A percentile compares a stretch with the other conserved stretches of the same genome.
Evolutionary conservation across 1,140 invertebrate species (phyloP).

Genomic region (Drosophila teissieri): DNA sequence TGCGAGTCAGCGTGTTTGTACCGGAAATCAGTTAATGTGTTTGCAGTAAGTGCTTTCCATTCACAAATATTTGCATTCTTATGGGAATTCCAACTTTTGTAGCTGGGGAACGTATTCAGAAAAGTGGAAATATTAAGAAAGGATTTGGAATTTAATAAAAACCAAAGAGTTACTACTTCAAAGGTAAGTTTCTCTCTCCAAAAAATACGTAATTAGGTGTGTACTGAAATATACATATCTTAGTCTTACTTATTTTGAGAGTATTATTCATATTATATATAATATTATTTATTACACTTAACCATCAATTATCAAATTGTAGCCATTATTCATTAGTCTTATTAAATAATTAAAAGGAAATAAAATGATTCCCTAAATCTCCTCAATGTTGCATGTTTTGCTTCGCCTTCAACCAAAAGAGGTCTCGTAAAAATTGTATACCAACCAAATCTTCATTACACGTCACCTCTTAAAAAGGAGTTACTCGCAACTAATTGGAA

Average conservation of each 20-base stretch:
- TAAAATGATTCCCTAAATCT: background rate
- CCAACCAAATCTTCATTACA: background rate
- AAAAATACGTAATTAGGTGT: too few relatives aligned
- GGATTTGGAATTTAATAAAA: too few relatives aligned
- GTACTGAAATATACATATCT: too few relatives aligned
- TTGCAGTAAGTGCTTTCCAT: slow-evolving; percentile 79
- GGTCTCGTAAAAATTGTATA: background rate
- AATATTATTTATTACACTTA: too few relatives aligned
- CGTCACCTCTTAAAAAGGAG: slow-evolving; percentile 9
- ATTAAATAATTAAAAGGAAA: too few relatives aligned
- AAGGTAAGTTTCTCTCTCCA: too few relatives aligned
- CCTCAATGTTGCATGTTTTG: background rate
- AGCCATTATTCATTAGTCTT: too few relatives aligned
- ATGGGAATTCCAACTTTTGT: background rate
- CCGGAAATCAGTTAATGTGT: slow-evolving; percentile 72
- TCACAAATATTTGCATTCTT: slow-evolving; percentile 79
- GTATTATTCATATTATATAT: too few relatives aligned
- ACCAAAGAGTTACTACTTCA: too few relatives aligned
- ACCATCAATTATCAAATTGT: too few relatives aligned
- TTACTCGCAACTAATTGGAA: slow-evolving; percentile 46
- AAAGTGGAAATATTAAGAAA: background rate
- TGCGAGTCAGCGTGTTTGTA: slow-evolving; percentile 45
- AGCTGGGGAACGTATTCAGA: slow-evolving; percentile 1
- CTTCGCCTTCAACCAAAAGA: background rate
- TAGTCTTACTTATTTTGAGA: too few relatives aligned